Evolutionary conservation across 2,888 invertebrate genomes (phyloP).

Genomic region (Hydropsyche betteni): DNA sequence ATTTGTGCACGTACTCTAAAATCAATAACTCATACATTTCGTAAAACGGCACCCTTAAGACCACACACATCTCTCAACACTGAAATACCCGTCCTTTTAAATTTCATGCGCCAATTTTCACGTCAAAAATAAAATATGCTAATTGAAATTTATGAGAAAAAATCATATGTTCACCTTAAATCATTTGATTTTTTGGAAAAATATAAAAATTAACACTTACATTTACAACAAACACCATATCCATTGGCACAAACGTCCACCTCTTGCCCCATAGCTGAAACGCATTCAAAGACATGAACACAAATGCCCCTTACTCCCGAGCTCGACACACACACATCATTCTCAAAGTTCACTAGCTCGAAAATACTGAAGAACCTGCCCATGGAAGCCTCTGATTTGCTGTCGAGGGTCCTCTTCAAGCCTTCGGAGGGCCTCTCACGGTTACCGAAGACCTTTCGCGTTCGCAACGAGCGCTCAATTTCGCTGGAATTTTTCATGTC

Average conservation of each 20-base stretch:
- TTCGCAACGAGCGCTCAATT: background rate
- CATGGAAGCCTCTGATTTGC: conserved; percentile 9
- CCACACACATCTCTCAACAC: no score
- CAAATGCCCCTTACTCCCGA: conserved; percentile 75
- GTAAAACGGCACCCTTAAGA: no score
- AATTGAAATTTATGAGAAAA: no score
- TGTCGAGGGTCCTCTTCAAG: background rate
- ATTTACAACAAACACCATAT: conserved; percentile 78
- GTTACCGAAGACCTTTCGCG: background rate
- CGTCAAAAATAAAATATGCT: no score
- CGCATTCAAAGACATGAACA: conserved; percentile 74
- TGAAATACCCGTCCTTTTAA: no score
- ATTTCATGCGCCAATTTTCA: no score
- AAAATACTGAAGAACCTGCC: conserved; percentile 71
- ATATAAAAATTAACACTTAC: conserved; percentile 65
- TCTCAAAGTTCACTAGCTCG: conserved; percentile 75
- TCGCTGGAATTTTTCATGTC: no score
- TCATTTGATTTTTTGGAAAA: background rate
- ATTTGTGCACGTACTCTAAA: no score
- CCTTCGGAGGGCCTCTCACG: background rate
- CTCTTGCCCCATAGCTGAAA: conserved; percentile 66
- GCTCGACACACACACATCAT: conserved; percentile 68
- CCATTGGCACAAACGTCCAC: conserved; percentile 78
- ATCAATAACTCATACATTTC: no score
- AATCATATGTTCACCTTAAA: no score